Evolutionary conservation across 2,888 invertebrate genomes (phyloP).

Genomic region (Gortyna flavago): DNA sequence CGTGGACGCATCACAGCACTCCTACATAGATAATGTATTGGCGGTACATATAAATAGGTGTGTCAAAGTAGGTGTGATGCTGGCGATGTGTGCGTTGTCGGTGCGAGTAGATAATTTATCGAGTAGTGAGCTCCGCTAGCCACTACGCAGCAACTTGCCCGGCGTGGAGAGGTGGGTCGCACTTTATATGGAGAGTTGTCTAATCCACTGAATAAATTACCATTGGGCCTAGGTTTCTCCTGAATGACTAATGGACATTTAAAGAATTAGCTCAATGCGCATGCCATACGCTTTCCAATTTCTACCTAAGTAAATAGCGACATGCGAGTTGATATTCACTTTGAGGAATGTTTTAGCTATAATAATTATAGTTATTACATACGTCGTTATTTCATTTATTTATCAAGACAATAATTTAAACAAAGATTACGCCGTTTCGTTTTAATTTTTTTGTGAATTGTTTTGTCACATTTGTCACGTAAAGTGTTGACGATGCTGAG

Average conservation of each 20-base stretch:
- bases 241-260: slow-evolving; percentile 85
- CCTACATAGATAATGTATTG: slow-evolving; percentile 64
- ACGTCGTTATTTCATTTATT: not conserved
- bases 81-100: slow-evolving; percentile 60
- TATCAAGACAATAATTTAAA: not conserved
- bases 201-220: slow-evolving; percentile 86
- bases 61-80: slow-evolving; percentile 63
- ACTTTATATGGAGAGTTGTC: slow-evolving; percentile 87
- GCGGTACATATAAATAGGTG: slow-evolving; percentile 68
- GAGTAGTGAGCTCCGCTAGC: slow-evolving; percentile 73
- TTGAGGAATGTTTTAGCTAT: not conserved
- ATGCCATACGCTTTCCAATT: slow-evolving; percentile 79
- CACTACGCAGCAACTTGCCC: slow-evolving; percentile 62
- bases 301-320: slow-evolving; percentile 61
- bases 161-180: slow-evolving; percentile 78
- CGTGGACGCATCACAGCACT: slow-evolving; percentile 69
- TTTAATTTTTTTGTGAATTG: not conserved
- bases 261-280: slow-evolving; percentile 82
- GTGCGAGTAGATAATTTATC: slow-evolving; percentile 83
- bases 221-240: slow-evolving; percentile 85
- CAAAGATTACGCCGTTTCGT: not conserved
- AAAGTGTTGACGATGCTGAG: not conserved
- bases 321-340: slow-evolving; percentile 38
- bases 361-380: not conserved
- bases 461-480: not conserved